Evolutionary conservation across 2,797 vertebrate species (phyloP), one percentile per base, ranked within the genome.

Genomic region (Macrochelys suwanniensis): DNA sequence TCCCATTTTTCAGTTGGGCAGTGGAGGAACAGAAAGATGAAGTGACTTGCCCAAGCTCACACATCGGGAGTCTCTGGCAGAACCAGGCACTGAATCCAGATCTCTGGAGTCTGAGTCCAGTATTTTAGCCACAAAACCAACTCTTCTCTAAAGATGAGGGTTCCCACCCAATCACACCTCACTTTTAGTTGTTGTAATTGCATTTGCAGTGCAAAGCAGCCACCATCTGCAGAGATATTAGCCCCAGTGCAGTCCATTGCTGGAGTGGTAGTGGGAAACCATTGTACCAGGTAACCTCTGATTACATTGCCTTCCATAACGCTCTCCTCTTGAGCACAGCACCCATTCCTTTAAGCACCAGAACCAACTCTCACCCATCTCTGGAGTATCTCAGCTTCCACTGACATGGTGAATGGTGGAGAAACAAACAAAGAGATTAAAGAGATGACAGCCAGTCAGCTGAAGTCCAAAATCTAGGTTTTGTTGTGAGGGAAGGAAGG

Each of bases 371-470:
- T 49, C 26, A 5, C 45, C 45, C 28, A 17, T 45, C 23, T n/a
- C 53, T 28, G n/a, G 80, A 54, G 42, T 51, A 33, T 33, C 80
- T 61, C 80, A 61, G 80, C 80, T 59, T 57, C 28, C 56, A 21
- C 54, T 82, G 56, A 23, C 28, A 5, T 45, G 45, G 28, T 47
- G 74, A 25, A 47, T 77, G 45, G 74, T 49, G 47, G 45, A 31
- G 74, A 77, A 49, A 77, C 68, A 74, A 74, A 74, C 74, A 23
- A 19, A 59, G 80, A 59, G 80, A 57, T 57, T 57, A 23, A 47
- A 47, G 80, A 56, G 17, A 57, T 8, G 56, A 12, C 45, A 2
- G 33, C 0, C 1, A 11, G 5, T 25, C 17, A 49, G 4, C 59
- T 82, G 5, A 37, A 45, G 37, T 45, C 82, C 61, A 10, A 86